Percentiles rank a stretch among this genome's conserved stretches.
These are phyloP conservation scores for Nycticryphes semicollaris DNA, from an alignment of 2,113 vertebrate genomes.

Conservation along the genomic window DNA sequence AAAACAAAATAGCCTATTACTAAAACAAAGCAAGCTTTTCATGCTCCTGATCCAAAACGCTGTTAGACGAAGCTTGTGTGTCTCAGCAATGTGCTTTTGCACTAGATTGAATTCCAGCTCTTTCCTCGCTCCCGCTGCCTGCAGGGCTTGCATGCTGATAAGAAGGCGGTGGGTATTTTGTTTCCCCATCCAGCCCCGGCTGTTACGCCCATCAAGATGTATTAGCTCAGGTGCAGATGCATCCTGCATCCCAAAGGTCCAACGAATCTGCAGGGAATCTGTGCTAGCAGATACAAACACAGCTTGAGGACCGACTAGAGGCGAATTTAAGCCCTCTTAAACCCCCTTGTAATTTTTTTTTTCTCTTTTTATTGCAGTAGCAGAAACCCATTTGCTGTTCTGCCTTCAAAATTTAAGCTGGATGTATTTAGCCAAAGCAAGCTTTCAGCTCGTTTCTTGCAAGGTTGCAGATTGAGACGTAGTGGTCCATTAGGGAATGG, in stretches of 20 bases:
- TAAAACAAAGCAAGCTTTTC: not conserved
- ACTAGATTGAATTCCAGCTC: not conserved
- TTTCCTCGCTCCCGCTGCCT: not conserved
- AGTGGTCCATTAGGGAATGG: not conserved
- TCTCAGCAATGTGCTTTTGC: not conserved
- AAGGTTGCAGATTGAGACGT: not conserved
- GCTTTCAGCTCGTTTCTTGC: not conserved
- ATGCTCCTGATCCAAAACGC: not conserved
- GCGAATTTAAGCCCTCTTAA: not conserved
- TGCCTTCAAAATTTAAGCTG: not conserved
- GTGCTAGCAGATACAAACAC: not conserved
- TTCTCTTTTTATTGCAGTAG: not conserved
- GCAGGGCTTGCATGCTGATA: not conserved
- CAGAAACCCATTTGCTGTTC: not conserved
- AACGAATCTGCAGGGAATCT: not conserved
- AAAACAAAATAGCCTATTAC: not conserved
- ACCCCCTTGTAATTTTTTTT: not conserved
- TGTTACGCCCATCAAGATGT: not conserved
- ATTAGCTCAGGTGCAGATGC: not conserved
- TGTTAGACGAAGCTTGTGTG: not conserved
- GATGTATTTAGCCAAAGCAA: not conserved
- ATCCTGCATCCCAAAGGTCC: not conserved
- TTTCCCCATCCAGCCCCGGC: not conserved
- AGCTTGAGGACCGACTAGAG: not conserved
- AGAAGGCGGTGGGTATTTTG: not conserved